These are phyloP conservation scores for Alligator mississippiensis DNA, from an alignment of 2,113 vertebrate species.

Conservation along the genomic window DNA sequence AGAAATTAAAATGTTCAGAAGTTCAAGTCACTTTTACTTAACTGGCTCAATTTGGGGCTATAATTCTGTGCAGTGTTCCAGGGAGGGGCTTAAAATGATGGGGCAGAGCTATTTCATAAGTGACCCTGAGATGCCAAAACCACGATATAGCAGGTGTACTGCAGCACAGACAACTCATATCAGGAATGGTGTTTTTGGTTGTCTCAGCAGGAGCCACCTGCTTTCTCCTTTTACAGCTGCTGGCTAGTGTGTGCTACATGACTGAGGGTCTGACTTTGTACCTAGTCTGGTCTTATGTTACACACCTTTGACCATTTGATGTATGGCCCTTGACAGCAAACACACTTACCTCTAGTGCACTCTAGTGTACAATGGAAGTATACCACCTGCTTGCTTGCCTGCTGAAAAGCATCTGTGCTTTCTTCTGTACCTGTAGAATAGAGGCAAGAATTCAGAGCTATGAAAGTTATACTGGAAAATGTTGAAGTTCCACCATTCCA, in stretches of 20 bases:
- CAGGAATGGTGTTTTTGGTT: not conserved
- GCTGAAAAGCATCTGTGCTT: too few relatives aligned
- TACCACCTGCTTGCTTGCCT: not conserved
- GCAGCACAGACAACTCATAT: fast-evolving
- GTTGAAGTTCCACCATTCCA: not conserved
- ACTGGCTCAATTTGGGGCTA: not conserved
- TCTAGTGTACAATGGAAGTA: not conserved
- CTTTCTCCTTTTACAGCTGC: not conserved
- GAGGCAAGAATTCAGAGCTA: not conserved
- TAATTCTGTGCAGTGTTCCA: not conserved
- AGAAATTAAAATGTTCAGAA: not conserved
- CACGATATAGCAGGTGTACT: not conserved
- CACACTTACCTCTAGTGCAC: not conserved
- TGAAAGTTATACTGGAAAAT: not conserved
- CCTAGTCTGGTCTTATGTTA: not conserved
- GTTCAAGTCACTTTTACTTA: not conserved
- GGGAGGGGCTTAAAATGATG: not conserved
- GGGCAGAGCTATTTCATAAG: not conserved
- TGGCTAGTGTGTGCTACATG: not conserved
- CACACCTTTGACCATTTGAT: not conserved
- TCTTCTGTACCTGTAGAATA: not conserved
- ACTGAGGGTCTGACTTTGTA: not conserved
- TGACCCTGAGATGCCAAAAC: not conserved
- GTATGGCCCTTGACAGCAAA: fast-evolving
- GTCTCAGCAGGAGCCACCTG: not conserved